A percentile compares a stretch with the other conserved stretches of the same genome.
These are phyloP conservation scores for Pseudoips prasinana DNA, from an alignment of 2,888 invertebrate genomes.

Conservation along the genomic window DNA sequence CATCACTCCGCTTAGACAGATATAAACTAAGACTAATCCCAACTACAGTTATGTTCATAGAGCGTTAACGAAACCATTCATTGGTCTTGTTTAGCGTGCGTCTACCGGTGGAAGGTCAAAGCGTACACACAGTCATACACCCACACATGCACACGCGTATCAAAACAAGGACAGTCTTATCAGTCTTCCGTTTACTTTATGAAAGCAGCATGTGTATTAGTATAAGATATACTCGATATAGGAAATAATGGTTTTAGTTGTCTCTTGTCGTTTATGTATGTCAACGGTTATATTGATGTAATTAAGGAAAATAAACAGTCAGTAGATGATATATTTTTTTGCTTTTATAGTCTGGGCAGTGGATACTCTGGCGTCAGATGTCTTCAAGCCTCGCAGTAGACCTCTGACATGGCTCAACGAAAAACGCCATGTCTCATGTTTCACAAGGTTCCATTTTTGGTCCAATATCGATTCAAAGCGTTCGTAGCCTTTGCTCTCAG, in stretches of 20 bases:
- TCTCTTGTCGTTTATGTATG: slow-evolving; percentile 24
- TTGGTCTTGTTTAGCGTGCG: slow-evolving; percentile 46
- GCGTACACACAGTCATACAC: slow-evolving; percentile 39
- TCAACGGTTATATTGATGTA: slow-evolving; percentile 10
- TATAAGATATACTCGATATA: slow-evolving; percentile 11
- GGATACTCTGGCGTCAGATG: no score
- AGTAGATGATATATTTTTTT: no score
- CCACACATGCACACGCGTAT: slow-evolving; percentile 38
- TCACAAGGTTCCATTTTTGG: no score
- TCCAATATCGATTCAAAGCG: no score
- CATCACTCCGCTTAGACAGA: no score
- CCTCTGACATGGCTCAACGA: no score
- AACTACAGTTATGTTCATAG: slow-evolving; percentile 3
- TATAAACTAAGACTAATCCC: no score
- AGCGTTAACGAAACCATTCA: slow-evolving; percentile 24
- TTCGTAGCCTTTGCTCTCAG: no score
- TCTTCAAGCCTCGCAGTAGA: no score
- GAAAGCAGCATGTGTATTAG: slow-evolving; percentile 45
- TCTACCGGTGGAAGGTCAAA: slow-evolving; percentile 66
- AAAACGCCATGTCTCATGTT: no score
- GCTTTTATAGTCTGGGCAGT: no score
- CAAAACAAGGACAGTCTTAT: slow-evolving; percentile 52
- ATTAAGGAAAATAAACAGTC: background rate
- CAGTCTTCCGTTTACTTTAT: slow-evolving; percentile 55
- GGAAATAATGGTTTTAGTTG: no score